phyloP scores from a whole-genome alignment of 2,888 invertebrate genomes.

The Thecocarcelia acutangulata region DNA sequence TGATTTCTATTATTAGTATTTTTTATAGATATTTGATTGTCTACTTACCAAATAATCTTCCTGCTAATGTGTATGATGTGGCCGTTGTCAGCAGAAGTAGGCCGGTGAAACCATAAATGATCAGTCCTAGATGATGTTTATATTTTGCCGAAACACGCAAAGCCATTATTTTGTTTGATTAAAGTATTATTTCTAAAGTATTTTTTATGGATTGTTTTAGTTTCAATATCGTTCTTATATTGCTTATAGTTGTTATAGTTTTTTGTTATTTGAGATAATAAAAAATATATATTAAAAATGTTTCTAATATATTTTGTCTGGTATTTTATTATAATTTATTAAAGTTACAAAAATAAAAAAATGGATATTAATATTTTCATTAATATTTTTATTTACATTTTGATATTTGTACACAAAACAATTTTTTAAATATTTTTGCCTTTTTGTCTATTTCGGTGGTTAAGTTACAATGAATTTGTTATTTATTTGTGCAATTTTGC shows the following conservation, averaged over 20 bases:
- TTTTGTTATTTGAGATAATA: slow-evolving; percentile 22
- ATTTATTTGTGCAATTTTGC: slow-evolving; percentile 42
- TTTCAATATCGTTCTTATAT: slow-evolving; percentile 33
- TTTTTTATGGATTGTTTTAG: slow-evolving; percentile 73
- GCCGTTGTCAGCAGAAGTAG: slow-evolving; percentile 76
- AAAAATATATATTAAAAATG: slow-evolving; percentile 5
- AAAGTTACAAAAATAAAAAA: slow-evolving; percentile 33
- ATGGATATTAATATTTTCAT: slow-evolving; percentile 12
- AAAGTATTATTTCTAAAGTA: slow-evolving; percentile 4
- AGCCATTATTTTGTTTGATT: slow-evolving; percentile 76
- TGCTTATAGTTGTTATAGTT: background rate
- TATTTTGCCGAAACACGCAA: slow-evolving; percentile 79
- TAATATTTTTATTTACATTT: slow-evolving; percentile 42
- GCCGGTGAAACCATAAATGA: slow-evolving; percentile 79
- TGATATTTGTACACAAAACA: background rate
- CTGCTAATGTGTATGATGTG: slow-evolving; percentile 75
- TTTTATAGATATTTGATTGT: background rate
- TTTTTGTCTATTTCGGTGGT: slow-evolving; percentile 62
- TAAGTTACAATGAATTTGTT: slow-evolving; percentile 63
- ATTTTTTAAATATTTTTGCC: background rate
- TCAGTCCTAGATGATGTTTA: slow-evolving; percentile 80
- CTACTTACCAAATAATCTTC: slow-evolving; percentile 81
- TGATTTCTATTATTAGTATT: too few species aligned
- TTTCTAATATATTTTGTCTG: background rate
- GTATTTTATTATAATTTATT: slow-evolving; percentile 28